Evolutionary conservation across 2,888 invertebrate genomes (phyloP).

Genomic region (Andrena minutula): DNA sequence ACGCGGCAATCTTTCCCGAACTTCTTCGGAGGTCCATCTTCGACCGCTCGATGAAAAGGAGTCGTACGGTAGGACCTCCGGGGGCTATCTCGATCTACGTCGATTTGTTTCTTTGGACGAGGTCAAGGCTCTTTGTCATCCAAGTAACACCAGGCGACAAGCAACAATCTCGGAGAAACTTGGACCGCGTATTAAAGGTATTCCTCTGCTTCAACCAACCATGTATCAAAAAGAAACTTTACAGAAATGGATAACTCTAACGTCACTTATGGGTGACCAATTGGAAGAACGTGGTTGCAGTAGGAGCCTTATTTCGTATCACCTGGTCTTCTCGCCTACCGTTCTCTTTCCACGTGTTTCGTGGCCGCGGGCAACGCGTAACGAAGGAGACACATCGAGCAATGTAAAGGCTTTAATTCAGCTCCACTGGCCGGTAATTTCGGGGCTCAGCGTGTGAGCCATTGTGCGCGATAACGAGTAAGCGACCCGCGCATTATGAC

Average conservation of each 20-base stretch:
- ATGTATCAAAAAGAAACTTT: no score
- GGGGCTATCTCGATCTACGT: slow-evolving; percentile 37
- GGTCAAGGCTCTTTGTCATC: not conserved
- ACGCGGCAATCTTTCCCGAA: slow-evolving; percentile 29
- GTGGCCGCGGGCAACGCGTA: slow-evolving; percentile 21
- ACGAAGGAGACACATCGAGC: slow-evolving; percentile 20
- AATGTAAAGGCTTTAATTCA: slow-evolving; percentile 61
- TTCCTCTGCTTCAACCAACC: no score
- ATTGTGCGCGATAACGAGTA: slow-evolving; percentile 74
- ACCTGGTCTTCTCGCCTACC: not conserved
- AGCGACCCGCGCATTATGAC: slow-evolving; percentile 58
- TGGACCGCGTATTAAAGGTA: not conserved
- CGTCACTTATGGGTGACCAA: no score
- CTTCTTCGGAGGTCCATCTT: slow-evolving; percentile 47
- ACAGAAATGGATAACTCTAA: no score
- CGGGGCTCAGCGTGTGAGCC: slow-evolving; percentile 71
- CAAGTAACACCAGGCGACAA: not conserved
- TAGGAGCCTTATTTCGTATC: not conserved
- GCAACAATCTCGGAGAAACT: not conserved
- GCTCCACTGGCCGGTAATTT: slow-evolving; percentile 65
- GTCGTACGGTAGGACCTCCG: slow-evolving; percentile 9
- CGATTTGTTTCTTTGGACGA: slow-evolving; percentile 31
- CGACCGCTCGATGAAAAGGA: slow-evolving; percentile 26
- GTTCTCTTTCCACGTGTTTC: slow-evolving; percentile 8
- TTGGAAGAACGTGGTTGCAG: not conserved